Base-by-base conservation (phyloP, 2,888 invertebrate genomes). In the Melitaea athalia region DNA sequence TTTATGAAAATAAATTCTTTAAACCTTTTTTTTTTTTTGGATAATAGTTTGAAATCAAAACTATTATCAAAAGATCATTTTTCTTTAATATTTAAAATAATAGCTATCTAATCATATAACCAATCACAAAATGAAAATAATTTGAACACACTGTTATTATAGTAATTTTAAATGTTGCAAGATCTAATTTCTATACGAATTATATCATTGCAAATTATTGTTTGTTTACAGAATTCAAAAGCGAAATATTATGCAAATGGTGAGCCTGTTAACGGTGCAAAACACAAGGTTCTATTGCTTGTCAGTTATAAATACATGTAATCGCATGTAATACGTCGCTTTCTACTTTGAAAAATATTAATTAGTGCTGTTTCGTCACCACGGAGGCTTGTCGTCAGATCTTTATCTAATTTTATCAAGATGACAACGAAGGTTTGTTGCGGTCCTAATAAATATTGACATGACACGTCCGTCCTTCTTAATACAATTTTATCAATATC, bases 371-470 rank as follows among this genome's bases (percentile, higher is more conserved):
- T 50, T n/a, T 15, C 52, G 15, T 52, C 7, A 52, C n/a, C n/a
- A 5, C n/a, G 17, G 24, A 52, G n/a, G n/a, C 14, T n/a, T n/a
- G 14, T 49, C n/a, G 47, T 49, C 47, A 14, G 47, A 49, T 49
- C n/a, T n/a, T 49, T 49, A 49, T 49, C 47, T n/a, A 49, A 49
- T 49, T 49, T n/a, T 8, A 49, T 49, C n/a, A 49, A 6, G n/a
- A 49, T n/a, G n/a, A n/a, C 47, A 5, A n/a, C n/a, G 47, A 49
- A 49, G n/a, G 14, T n/a, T 38, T 38, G 6, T 38, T 38, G 6
- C 8, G 5, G 38, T 38, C 47, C 14, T 49, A n/a, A n/a, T n/a
- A 49, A 14, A 6, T n/a, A n/a, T 49, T 14, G 47, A 49, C 3
- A n/a, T 49, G 14, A 12, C 11, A 12, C n/a, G 14, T 49, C 47